Percentiles rank a stretch among this genome's conserved stretches.
These are phyloP conservation scores for Herminia tarsipennalis DNA, from an alignment of 2,888 invertebrate species.

Conservation along the genomic window DNA sequence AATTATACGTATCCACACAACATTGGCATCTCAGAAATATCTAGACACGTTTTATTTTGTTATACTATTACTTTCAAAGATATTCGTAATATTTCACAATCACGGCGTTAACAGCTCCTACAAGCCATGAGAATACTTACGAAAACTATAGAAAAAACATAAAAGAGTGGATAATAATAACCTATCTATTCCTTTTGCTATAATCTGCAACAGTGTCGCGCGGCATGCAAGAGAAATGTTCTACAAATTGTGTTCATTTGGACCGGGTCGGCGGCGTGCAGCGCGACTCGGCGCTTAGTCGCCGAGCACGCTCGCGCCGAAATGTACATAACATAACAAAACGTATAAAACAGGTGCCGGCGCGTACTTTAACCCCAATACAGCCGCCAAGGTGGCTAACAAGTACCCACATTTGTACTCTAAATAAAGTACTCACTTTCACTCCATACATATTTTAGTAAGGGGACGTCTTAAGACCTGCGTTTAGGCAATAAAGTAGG, in stretches of 20 bases:
- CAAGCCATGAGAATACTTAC: too few species aligned
- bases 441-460: constrained; percentile 15
- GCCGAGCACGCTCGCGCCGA: too few species aligned
- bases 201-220: constrained; percentile 69
- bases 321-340: neutral
- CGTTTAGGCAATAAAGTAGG: constrained; percentile 9
- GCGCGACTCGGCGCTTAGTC: too few species aligned
- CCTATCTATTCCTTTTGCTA: too few species aligned
- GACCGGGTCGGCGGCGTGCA: constrained; percentile 46
- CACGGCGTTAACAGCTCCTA: too few species aligned
- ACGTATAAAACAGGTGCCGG: constrained; percentile 14
- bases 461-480: constrained; percentile 4
- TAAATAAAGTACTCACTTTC: constrained; percentile 17
- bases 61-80: too few species aligned
- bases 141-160: too few species aligned
- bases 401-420: constrained; percentile 18
- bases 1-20: too few species aligned
- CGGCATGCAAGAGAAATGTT: constrained; percentile 72
- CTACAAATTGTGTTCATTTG: constrained; percentile 75
- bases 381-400: constrained; percentile 19
- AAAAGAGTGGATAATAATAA: too few species aligned
- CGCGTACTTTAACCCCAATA: constrained; percentile 27
- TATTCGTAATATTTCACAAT: too few species aligned
- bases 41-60: constrained; percentile 55
- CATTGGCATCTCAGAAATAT: too few species aligned